Percentiles rank a stretch among this genome's conserved stretches.
Evolutionary conservation across 2,797 vertebrate genomes (phyloP).

Genomic region (Corythornis leucogaster): DNA sequence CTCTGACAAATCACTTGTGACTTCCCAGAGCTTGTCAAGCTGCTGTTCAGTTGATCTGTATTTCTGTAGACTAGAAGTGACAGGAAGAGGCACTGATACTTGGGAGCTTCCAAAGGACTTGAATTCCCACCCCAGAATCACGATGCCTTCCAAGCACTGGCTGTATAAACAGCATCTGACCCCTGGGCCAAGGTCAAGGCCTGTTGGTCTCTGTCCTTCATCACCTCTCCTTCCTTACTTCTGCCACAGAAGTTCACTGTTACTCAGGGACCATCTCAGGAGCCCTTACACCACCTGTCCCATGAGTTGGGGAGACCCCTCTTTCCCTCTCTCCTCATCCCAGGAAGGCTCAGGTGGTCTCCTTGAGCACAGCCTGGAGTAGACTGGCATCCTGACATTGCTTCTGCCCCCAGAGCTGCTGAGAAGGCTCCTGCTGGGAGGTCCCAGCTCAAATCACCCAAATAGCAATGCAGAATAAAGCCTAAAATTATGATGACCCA

Average conservation of each 20-base stretch:
- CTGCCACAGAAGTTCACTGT: not conserved
- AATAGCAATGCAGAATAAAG: not conserved
- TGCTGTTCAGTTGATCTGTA: constrained; percentile 19
- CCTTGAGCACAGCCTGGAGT: not conserved
- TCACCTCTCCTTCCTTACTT: not conserved
- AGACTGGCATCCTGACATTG: not conserved
- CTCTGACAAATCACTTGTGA: constrained; percentile 65
- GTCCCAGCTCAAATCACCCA: not conserved
- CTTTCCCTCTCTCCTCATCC: not conserved
- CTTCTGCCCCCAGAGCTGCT: not conserved
- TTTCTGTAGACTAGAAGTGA: constrained; percentile 52
- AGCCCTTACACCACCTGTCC: not conserved
- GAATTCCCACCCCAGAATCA: not conserved
- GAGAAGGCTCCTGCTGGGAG: not conserved
- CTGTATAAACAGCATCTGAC: not conserved
- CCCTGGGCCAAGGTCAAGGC: not conserved
- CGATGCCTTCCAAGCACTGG: not conserved
- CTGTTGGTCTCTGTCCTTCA: not conserved
- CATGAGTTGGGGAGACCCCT: accelerated
- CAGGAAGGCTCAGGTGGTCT: not conserved
- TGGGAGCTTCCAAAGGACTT: not conserved
- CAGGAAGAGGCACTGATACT: constrained; percentile 14
- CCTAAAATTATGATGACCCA: not conserved
- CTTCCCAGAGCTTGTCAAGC: constrained; percentile 29
- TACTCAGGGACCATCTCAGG: not conserved